phyloP scores from a whole-genome alignment of 2,797 vertebrate genomes.

The Myotis myotis region DNA sequence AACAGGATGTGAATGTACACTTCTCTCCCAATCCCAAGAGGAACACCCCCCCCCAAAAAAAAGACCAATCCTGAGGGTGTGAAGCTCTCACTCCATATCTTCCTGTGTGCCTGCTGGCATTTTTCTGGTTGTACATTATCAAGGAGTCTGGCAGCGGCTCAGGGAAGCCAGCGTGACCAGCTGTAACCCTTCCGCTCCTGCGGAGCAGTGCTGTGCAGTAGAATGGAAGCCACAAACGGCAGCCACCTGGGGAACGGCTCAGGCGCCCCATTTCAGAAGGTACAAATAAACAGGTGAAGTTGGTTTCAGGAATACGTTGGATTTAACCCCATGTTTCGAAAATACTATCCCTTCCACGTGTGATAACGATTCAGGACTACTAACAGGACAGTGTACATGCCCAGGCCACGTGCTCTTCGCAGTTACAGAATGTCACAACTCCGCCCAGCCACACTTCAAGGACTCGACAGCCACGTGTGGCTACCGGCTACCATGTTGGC shows the following conservation, averaged over 20 bases:
- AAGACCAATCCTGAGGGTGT: not conserved
- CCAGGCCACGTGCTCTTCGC: not conserved
- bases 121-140: slow-evolving; percentile 53
- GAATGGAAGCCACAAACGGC: not conserved
- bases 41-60: not conserved
- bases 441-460: not conserved
- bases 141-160: not conserved
- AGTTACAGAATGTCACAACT: not conserved
- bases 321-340: not conserved
- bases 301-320: not conserved
- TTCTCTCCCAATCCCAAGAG: slow-evolving; percentile 27
- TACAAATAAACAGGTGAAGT: not conserved
- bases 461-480: not conserved
- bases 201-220: too few relatives aligned
- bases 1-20: slow-evolving; percentile 13
- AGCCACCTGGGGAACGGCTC: not conserved
- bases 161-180: not conserved
- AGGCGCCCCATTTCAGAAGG: not conserved
- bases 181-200: slow-evolving; percentile 6
- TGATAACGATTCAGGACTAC: not conserved
- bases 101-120: not conserved
- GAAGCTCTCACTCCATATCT: slow-evolving; percentile 57
- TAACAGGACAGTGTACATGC: not conserved
- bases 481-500: not conserved
- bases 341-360: not conserved